Evolutionary conservation across 2,888 invertebrate genomes (phyloP).

Genomic region (Byasa hedistus): DNA sequence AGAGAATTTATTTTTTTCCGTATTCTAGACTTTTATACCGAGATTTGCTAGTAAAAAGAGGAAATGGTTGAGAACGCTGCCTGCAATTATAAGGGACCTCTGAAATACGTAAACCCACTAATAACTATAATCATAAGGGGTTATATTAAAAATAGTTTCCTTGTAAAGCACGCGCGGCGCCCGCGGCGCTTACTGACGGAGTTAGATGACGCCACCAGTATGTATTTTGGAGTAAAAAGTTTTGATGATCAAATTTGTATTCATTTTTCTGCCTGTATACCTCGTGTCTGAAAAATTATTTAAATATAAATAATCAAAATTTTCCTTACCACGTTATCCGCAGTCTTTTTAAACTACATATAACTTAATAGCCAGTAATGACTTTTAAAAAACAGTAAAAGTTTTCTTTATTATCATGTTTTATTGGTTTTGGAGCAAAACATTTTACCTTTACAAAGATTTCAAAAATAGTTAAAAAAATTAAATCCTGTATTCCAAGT

Average conservation of each 20-base stretch:
- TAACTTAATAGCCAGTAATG: no score
- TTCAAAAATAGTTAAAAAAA: no score
- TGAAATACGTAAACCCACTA: constrained; percentile 68
- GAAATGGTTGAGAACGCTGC: constrained; percentile 46
- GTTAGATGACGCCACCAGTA: constrained; percentile 48
- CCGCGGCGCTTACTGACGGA: constrained; percentile 40
- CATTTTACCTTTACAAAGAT: no score
- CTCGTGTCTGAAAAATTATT: no score
- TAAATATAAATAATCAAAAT: no score
- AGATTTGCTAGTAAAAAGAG: constrained; percentile 12
- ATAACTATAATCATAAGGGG: constrained; percentile 69
- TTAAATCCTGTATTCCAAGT: no score
- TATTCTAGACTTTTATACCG: no score
- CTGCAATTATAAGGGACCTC: constrained; percentile 63
- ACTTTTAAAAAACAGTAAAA: no score
- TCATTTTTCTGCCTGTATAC: not conserved
- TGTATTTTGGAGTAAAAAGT: constrained; percentile 36
- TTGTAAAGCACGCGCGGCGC: constrained; percentile 64
- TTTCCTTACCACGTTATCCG: no score
- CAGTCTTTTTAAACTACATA: no score
- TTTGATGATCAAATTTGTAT: constrained; percentile 34
- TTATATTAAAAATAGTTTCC: constrained; percentile 55
- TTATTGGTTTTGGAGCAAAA: no score
- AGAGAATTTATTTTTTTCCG: not conserved
- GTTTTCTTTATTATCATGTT: no score